phyloP scores from a whole-genome alignment of 1,140 invertebrate genomes.

The Pseudomyrmex flavicornis region DNA sequence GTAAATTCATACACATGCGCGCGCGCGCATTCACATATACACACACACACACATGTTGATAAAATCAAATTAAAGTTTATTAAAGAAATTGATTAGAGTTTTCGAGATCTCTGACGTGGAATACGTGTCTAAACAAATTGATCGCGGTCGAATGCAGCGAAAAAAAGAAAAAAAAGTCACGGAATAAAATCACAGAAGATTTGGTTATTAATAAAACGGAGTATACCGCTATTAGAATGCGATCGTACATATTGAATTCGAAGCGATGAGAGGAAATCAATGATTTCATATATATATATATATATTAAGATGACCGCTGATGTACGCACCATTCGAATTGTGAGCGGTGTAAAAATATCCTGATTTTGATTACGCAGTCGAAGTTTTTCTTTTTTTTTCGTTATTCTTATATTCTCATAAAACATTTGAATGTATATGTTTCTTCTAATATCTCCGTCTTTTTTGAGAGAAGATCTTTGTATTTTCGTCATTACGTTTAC shows the following conservation, averaged over 20 bases:
- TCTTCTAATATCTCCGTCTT: background rate
- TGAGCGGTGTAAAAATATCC: conserved; percentile 43
- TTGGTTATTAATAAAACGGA: conserved; percentile 43
- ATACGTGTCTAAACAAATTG: background rate
- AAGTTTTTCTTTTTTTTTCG: background rate
- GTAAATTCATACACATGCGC: too few relatives aligned
- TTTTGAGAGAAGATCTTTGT: background rate
- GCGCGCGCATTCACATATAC: too few relatives aligned
- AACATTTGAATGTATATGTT: conserved; percentile 24
- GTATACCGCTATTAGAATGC: background rate
- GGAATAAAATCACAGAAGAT: background rate
- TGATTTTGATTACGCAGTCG: background rate
- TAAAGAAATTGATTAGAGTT: conserved; percentile 24
- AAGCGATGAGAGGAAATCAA: conserved; percentile 50
- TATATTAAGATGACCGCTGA: conserved; percentile 40
- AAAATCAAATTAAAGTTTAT: too few relatives aligned
- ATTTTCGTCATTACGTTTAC: conserved; percentile 8
- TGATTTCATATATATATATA: conserved; percentile 48
- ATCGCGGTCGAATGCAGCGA: background rate
- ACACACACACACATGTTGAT: too few relatives aligned
- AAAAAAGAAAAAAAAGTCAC: conserved; percentile 7
- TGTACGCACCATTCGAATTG: background rate
- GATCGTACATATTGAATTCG: conserved; percentile 4
- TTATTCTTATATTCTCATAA: background rate
- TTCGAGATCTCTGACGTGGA: background rate